A percentile compares a stretch with the other conserved stretches of the same genome.
Evolutionary conservation across 2,797 vertebrate genomes (phyloP).

Genomic region (Manis pentadactyla): DNA sequence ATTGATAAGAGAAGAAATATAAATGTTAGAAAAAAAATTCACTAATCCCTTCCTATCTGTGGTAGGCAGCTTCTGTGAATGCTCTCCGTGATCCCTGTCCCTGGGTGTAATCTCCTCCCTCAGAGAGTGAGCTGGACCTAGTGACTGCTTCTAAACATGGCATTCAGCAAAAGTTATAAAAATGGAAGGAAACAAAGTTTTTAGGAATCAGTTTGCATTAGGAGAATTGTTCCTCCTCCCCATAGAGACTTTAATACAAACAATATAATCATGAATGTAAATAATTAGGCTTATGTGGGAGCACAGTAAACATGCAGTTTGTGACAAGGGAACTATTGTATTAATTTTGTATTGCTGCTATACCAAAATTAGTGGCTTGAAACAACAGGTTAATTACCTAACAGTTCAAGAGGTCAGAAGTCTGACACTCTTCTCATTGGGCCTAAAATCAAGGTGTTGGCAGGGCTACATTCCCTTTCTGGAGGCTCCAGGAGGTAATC

Average conservation of each 20-base stretch:
- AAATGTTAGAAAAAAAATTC: background rate
- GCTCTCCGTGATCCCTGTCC: background rate
- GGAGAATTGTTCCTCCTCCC: background rate
- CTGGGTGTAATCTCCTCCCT: background rate
- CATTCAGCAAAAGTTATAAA: background rate
- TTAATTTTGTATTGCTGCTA: background rate
- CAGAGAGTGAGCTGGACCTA: background rate
- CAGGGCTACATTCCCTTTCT: background rate
- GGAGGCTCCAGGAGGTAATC: background rate
- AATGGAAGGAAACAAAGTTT: background rate
- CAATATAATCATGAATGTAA: background rate
- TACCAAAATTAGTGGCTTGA: background rate
- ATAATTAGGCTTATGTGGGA: conserved; percentile 15
- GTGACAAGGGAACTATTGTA: background rate
- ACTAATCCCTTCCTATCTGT: background rate
- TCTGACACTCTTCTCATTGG: background rate
- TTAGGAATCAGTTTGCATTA: background rate
- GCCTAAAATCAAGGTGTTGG: background rate
- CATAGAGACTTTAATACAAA: conserved; percentile 35
- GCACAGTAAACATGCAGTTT: background rate
- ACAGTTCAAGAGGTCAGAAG: background rate
- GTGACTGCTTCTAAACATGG: background rate
- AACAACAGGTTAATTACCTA: background rate
- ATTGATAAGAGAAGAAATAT: background rate
- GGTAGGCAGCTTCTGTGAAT: background rate